Conservation (phyloP, 2,113 vertebrate species). For the Ochotona curzoniae region DNA sequence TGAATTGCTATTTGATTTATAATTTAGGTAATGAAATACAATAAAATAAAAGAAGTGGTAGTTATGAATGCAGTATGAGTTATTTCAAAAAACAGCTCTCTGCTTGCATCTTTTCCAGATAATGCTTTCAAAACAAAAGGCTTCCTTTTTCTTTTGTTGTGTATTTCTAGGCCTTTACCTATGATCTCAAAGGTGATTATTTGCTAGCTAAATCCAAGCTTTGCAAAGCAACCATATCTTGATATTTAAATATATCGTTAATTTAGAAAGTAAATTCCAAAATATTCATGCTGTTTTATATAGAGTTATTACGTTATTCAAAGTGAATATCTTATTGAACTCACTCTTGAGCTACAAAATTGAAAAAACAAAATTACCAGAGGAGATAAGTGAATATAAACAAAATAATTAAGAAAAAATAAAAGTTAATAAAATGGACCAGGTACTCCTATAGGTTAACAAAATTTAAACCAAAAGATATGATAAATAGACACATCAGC, state of each 20-base stretch:
- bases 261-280: slow-evolving; percentile 61
- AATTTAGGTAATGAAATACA: slow-evolving; percentile 46
- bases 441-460: slow-evolving; percentile 18
- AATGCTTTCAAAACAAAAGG: slow-evolving; percentile 26
- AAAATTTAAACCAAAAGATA: slow-evolving; percentile 46
- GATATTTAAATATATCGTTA: slow-evolving; percentile 58
- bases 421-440: slow-evolving; percentile 37
- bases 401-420: slow-evolving; percentile 56
- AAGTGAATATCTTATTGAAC: slow-evolving; percentile 65
- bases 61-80: not conserved
- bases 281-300: slow-evolving; percentile 36
- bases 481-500: slow-evolving; percentile 46
- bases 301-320: slow-evolving; percentile 60
- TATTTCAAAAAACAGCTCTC: slow-evolving; percentile 40
- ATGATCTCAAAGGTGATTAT: slow-evolving; percentile 16
- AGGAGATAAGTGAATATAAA: not conserved
- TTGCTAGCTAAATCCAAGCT: slow-evolving; percentile 44
- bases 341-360: slow-evolving; percentile 14
- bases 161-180: slow-evolving; percentile 6
- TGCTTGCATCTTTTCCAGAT: slow-evolving; percentile 58
- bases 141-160: not conserved
- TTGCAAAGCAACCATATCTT: not conserved
- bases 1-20: slow-evolving; percentile 61
- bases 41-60: not conserved
- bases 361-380: slow-evolving; percentile 42